Percentiles rank a stretch among this genome's conserved stretches.
These are phyloP conservation scores for Cephalopachus bancanus DNA, from an alignment of 2,797 vertebrate genomes.

Conservation along the genomic window DNA sequence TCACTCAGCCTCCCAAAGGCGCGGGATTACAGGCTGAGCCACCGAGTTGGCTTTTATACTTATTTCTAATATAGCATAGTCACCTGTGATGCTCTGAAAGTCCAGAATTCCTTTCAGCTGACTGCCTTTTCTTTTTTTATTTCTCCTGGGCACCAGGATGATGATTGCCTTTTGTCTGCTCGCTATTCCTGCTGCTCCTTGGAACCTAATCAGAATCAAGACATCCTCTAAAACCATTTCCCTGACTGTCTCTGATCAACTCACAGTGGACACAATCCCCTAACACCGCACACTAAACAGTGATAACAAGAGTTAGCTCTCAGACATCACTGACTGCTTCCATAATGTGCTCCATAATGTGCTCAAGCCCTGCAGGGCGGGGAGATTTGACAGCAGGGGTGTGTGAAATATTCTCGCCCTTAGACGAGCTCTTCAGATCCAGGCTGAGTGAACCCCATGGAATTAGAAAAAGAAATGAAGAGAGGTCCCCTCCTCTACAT, in stretches of 20 bases:
- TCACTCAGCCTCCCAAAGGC: too few relatives aligned
- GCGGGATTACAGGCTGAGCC: too few relatives aligned
- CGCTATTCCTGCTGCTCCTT: neutral
- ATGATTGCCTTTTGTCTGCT: neutral
- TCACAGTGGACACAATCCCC: neutral
- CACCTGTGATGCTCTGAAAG: neutral
- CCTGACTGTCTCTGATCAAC: neutral
- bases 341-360: neutral
- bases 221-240: neutral
- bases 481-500: neutral
- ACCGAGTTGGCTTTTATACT: too few relatives aligned
- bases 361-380: neutral
- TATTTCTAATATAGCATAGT: neutral
- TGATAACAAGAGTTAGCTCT: neutral
- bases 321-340: neutral
- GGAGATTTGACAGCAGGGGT: neutral
- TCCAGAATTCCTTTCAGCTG: neutral
- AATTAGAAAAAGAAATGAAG: neutral
- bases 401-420: neutral
- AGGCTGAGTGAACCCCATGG: neutral
- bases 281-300: neutral
- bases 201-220: neutral
- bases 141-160: too few relatives aligned
- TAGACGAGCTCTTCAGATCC: neutral
- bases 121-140: too few relatives aligned